These are phyloP conservation scores for Odontomachus brunneus DNA, from an alignment of 1,140 invertebrate species.

Conservation along the genomic window DNA sequence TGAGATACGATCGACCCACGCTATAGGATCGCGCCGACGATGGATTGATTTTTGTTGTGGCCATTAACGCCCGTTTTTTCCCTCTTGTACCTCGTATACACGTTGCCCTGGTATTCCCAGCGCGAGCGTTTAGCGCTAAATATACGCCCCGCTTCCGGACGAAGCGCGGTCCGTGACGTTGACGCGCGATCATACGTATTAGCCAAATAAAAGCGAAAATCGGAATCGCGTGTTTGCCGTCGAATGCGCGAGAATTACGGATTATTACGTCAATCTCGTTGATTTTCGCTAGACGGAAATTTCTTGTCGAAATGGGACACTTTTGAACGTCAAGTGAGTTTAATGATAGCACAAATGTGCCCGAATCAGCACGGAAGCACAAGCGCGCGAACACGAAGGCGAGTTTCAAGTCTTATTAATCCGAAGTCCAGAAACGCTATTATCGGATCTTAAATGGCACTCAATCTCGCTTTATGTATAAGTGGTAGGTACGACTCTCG, in stretches of 20 bases:
- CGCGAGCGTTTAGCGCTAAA: constrained; percentile 23
- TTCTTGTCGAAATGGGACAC: not conserved
- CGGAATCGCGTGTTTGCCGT: not conserved
- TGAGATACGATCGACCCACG: constrained; percentile 54
- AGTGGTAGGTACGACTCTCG: not conserved
- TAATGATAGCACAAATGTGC: no score
- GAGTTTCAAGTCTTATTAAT: not conserved
- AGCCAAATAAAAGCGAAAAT: constrained; percentile 38
- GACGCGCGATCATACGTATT: constrained; percentile 43
- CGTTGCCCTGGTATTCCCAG: constrained; percentile 7
- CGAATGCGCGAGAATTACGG: constrained; percentile 18
- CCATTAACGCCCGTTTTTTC: constrained; percentile 58
- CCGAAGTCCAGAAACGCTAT: not conserved
- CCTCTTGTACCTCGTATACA: constrained; percentile 20
- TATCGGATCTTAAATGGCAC: not conserved
- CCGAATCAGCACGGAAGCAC: no score
- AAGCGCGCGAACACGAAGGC: no score
- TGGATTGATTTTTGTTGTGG: constrained; percentile 59
- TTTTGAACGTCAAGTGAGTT: no score
- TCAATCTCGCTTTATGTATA: not conserved
- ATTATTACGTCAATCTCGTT: not conserved
- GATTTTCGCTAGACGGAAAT: not conserved
- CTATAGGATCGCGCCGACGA: constrained; percentile 48
- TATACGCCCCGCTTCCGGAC: constrained; percentile 2
- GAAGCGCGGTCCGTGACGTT: no score